A percentile compares a stretch with the other conserved stretches of the same genome.
Evolutionary conservation across 2,797 vertebrate genomes (phyloP).

Genomic region (Allobates femoralis): DNA sequence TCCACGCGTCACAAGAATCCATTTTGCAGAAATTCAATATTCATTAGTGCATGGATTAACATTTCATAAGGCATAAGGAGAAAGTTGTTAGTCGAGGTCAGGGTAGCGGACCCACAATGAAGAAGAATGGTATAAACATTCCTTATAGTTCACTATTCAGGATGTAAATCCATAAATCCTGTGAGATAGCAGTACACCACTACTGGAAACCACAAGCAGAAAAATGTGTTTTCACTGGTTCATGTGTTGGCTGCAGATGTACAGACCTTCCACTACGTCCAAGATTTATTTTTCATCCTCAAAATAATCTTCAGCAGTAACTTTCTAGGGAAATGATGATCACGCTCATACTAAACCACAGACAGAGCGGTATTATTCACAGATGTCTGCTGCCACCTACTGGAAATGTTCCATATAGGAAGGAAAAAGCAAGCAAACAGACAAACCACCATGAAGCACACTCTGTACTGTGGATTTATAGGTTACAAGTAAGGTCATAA

Average conservation of each 20-base stretch:
- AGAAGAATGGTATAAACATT: background rate
- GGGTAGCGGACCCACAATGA: background rate
- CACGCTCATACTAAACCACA: background rate
- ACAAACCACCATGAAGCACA: background rate
- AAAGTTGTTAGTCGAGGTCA: background rate
- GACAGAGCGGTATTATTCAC: background rate
- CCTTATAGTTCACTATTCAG: background rate
- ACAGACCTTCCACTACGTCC: background rate
- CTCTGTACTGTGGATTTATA: background rate
- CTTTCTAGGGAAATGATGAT: slow-evolving; percentile 6
- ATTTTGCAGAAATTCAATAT: background rate
- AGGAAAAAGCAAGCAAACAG: background rate
- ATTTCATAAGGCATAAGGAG: background rate
- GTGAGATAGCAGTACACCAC: background rate
- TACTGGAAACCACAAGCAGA: slow-evolving; percentile 10
- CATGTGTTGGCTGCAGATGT: background rate
- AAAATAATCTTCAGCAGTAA: background rate
- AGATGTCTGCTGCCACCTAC: slow-evolving; percentile 71
- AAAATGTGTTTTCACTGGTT: background rate
- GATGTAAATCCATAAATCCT: background rate
- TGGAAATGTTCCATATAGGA: slow-evolving; percentile 53
- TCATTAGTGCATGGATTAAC: background rate
- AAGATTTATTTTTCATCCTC: background rate
- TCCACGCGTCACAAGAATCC: background rate
- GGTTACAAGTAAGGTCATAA: background rate